These are phyloP conservation scores for Fopius arisanus DNA, from an alignment of 1,140 invertebrate species.

Conservation along the genomic window DNA sequence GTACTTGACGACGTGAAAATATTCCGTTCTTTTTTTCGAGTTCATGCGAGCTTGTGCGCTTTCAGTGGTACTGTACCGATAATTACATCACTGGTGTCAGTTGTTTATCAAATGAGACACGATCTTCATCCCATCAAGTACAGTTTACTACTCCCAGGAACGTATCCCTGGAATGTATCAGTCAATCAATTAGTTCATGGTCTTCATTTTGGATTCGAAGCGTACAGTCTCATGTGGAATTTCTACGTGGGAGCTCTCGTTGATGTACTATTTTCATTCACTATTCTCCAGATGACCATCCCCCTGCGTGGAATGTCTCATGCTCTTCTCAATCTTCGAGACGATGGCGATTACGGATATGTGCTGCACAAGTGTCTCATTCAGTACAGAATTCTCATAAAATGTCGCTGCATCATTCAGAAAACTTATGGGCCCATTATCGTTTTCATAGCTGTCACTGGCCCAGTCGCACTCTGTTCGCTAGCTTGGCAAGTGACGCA, in stretches of 20 bases:
- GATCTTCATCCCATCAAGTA: conserved; percentile 19
- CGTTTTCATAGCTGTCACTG: conserved; percentile 29
- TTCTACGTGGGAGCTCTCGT: background rate
- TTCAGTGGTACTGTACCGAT: background rate
- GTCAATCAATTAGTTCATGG: conserved; percentile 4
- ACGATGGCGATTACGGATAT: background rate
- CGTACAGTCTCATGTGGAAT: background rate
- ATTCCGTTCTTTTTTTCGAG: background rate
- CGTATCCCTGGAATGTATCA: conserved; percentile 25
- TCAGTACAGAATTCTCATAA: conserved; percentile 20
- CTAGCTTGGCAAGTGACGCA: conserved; percentile 40
- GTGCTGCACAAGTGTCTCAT: conserved; percentile 9
- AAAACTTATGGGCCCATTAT: conserved; percentile 36
- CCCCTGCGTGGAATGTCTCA: background rate
- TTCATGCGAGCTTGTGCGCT: background rate
- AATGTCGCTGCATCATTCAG: conserved; percentile 30
- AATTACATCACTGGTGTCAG: conserved; percentile 4
- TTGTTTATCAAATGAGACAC: background rate
- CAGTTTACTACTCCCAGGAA: conserved; percentile 15
- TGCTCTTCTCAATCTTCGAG: background rate
- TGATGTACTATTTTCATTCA: background rate
- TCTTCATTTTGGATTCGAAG: background rate
- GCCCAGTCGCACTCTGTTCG: conserved; percentile 36
- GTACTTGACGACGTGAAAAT: background rate
- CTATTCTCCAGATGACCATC: background rate